Base-by-base conservation (phyloP, 2,797 vertebrate genomes). In the Bovichtus diacanthus region DNA sequence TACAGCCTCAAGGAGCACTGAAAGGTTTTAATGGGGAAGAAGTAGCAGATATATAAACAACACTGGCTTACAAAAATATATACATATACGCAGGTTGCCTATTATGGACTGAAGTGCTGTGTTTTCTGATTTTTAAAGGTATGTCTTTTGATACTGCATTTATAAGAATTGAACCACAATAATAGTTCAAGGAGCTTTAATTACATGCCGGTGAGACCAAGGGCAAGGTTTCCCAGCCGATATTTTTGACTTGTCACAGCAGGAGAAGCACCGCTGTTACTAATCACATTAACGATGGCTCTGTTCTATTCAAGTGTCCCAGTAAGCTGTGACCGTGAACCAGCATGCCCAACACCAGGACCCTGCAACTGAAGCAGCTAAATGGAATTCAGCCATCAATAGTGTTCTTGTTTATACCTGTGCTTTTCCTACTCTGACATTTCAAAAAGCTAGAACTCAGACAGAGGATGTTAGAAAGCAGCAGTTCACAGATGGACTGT, bases 391-490 rank as follows among this genome's bases (percentile, higher is more conserved):
- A 53, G 31, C 19, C 34, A 11, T 74, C 10, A 11, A 18, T 82
- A 0, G 68, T 69, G 46, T 39, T 6, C 11, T 54, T 21, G 27
- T 68, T 47, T 49, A 46, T 29, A 31, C 6, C n/a, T 25, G 44
- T n/a, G 25, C 13, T 46, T 59, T 65, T 44, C 7, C 31, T 10
- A 0, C 36, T 18, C 23, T 25, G 56, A 58, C 8, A 0, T 34
- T 16, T 60, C n/a, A 50, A 27, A 38, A 7, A 53, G 43, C 23
- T 18, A 54, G 12, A 31, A 5, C n/a, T 60, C 71, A 83, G 65
- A 58, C 76, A 84, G 84, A 73, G 74, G 83, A 18, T 3, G 78
- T 72, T 68, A 73, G 51, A 85, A 70, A 67, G 59, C 38, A 39
- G 34, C 18, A 18, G 18, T 12, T 63, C 16, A 59, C 15, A 13